These are phyloP conservation scores for Drosophila paramelanica DNA, from an alignment of 2,888 invertebrate genomes.

Conservation along the genomic window DNA sequence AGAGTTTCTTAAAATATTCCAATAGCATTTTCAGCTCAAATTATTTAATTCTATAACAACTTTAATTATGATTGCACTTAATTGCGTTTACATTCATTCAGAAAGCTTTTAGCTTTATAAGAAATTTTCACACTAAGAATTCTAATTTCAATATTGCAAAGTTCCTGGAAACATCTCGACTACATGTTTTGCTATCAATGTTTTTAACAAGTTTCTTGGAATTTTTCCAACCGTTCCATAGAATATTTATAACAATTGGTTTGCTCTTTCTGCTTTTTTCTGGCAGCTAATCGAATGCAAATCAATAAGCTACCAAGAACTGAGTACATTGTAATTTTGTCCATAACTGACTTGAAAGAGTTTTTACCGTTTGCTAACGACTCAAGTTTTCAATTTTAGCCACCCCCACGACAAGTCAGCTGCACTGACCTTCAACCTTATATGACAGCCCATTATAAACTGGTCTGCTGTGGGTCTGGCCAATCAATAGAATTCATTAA, in stretches of 20 bases:
- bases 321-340: background rate
- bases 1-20: too few species aligned
- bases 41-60: too few species aligned
- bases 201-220: background rate
- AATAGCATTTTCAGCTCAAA: too few species aligned
- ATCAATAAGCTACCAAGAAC: conserved; percentile 1
- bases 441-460: conserved; percentile 36
- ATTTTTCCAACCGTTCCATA: background rate
- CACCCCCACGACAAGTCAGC: background rate
- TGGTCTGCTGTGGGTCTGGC: conserved; percentile 12
- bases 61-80: too few species aligned
- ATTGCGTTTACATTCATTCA: too few species aligned
- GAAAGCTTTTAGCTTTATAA: too few species aligned
- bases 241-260: conserved; percentile 1
- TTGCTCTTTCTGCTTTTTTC: background rate
- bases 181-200: too few species aligned
- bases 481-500: conserved; percentile 75
- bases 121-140: too few species aligned
- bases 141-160: too few species aligned
- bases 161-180: background rate
- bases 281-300: conserved; percentile 3
- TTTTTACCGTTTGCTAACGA: conserved; percentile 2
- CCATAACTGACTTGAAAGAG: background rate
- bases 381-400: background rate
- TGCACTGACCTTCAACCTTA: conserved; percentile 36